A percentile compares a stretch with the other conserved stretches of the same genome.
phyloP scores from a whole-genome alignment of 2,113 vertebrate species.

The Amia ocellicauda region DNA sequence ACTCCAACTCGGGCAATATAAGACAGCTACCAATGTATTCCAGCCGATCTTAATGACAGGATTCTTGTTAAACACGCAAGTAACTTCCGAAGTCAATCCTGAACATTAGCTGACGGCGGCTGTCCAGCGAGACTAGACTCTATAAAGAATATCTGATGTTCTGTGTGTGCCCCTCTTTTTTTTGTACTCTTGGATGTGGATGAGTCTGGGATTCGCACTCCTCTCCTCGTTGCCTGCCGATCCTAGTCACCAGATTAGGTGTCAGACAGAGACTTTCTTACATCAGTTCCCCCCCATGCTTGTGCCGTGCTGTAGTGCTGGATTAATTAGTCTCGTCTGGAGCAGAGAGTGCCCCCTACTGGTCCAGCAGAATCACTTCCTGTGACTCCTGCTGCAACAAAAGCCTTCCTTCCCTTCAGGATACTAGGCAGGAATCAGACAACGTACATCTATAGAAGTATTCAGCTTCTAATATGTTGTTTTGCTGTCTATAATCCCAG shows the following conservation, averaged over 20 bases:
- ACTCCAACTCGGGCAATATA: conserved; percentile 26
- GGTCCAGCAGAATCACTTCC: conserved; percentile 65
- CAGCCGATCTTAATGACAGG: conserved; percentile 35
- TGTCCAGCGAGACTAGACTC: no score
- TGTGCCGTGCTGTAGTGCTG: no score
- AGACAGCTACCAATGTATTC: conserved; percentile 32
- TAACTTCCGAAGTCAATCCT: conserved; percentile 2
- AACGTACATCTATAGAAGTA: conserved; percentile 66
- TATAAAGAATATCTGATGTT: no score
- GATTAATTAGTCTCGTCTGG: no score
- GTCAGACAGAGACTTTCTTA: no score
- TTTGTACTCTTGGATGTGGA: conserved; percentile 1
- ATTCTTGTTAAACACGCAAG: conserved; percentile 39
- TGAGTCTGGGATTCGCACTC: conserved; percentile 33
- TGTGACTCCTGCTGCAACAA: conserved; percentile 59
- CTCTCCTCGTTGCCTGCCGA: conserved; percentile 38
- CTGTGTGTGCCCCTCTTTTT: conserved; percentile 8
- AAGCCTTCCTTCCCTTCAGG: conserved; percentile 29
- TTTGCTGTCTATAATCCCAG: conserved; percentile 48
- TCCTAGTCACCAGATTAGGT: conserved; percentile 61
- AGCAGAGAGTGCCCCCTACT: conserved; percentile 67
- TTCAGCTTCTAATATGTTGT: conserved; percentile 57
- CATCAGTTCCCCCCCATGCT: no score
- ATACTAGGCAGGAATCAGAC: conserved; percentile 48
- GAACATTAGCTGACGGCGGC: no score